Evolutionary conservation across 2,113 vertebrate genomes (phyloP).

Genomic region (Apodemus sylvaticus): DNA sequence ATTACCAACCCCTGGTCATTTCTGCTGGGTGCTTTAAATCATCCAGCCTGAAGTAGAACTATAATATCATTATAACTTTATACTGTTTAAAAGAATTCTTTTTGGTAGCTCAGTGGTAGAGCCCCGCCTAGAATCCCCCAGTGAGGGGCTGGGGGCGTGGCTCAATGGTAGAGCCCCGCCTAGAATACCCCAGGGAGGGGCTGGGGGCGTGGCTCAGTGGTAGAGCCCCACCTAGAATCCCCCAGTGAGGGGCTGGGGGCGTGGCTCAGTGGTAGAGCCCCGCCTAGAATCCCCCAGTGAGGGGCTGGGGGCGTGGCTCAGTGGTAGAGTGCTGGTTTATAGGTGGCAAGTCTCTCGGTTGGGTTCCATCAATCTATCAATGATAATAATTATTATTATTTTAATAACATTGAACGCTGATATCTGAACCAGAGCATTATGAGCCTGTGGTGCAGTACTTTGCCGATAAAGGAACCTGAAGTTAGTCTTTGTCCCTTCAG

Average conservation of each 20-base stretch:
- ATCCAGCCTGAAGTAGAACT: not conserved
- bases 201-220: not conserved
- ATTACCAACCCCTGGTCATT: not conserved
- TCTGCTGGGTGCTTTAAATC: not conserved
- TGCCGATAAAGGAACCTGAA: not conserved
- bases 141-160: no score
- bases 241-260: no score
- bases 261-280: not conserved
- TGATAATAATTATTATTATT: not conserved
- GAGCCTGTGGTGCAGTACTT: not conserved
- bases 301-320: not conserved
- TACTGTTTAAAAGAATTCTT: conserved; percentile 27
- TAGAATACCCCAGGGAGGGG: not conserved
- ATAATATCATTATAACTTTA: not conserved
- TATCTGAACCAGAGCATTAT: not conserved
- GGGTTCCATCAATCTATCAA: not conserved
- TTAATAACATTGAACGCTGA: not conserved
- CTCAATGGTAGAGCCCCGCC: no score
- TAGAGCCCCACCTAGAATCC: not conserved
- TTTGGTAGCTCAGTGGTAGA: not conserved
- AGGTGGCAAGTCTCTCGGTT: not conserved
- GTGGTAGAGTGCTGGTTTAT: not conserved
- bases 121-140: no score
- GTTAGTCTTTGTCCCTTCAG: not conserved
- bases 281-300: not conserved